phyloP scores from a whole-genome alignment of 2,113 vertebrate genomes.

The Tyto alba region DNA sequence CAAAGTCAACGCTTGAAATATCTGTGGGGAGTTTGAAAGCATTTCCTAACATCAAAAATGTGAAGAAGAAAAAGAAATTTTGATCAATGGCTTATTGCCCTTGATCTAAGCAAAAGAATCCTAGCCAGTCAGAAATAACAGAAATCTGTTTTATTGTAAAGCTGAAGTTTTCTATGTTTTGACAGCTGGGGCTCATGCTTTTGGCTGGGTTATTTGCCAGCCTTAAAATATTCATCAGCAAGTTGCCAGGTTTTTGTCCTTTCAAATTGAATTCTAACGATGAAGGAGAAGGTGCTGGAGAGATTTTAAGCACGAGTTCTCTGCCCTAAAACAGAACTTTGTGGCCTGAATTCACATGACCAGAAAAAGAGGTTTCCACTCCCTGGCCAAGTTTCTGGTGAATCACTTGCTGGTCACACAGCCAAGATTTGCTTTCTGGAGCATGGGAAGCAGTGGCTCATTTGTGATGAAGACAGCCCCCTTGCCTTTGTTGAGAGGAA shows the following conservation, averaged over 20 bases:
- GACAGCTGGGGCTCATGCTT: conserved; percentile 60
- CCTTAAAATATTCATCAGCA: conserved; percentile 39
- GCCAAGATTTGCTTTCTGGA: background rate
- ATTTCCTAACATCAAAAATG: conserved; percentile 61
- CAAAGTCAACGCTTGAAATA: conserved; percentile 7
- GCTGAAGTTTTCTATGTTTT: conserved; percentile 55
- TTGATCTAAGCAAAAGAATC: conserved; percentile 57
- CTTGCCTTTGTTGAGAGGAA: background rate
- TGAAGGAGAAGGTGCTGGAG: conserved; percentile 9
- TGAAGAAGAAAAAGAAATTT: conserved; percentile 61
- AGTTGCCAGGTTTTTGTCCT: conserved; percentile 47
- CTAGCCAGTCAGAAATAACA: conserved; percentile 41
- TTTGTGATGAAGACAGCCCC: background rate
- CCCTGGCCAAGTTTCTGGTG: conserved; percentile 39
- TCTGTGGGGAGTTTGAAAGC: conserved; percentile 56
- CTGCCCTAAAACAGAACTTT: background rate
- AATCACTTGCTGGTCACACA: conserved; percentile 38
- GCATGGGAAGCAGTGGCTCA: conserved; percentile 3
- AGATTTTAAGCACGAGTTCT: background rate
- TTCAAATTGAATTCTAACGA: background rate
- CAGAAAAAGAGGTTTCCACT: conserved; percentile 3
- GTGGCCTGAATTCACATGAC: conserved; percentile 25
- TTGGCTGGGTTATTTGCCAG: conserved; percentile 43
- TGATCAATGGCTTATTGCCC: conserved; percentile 57
- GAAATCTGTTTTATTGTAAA: conserved; percentile 57